These are phyloP conservation scores for Ditula angustiorana DNA, from an alignment of 2,888 invertebrate genomes.

Conservation along the genomic window DNA sequence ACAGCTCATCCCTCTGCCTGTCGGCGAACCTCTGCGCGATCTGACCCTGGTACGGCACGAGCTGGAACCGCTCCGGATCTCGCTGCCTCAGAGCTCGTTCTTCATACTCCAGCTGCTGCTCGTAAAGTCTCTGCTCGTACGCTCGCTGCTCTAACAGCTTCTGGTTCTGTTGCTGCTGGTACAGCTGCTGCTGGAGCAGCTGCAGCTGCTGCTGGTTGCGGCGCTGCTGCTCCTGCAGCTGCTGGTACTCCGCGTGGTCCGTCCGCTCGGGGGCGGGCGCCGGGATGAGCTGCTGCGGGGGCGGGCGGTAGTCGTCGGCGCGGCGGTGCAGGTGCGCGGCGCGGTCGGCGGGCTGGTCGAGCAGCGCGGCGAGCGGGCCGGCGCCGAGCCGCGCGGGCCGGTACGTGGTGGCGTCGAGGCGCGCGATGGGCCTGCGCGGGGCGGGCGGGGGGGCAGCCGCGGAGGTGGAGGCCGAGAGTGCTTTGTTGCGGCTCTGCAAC, in stretches of 20 bases:
- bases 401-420: conserved; percentile 72
- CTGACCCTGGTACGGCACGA: conserved; percentile 42
- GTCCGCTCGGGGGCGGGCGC: conserved; percentile 40
- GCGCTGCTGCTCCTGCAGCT: conserved; percentile 42
- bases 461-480: conserved; percentile 53
- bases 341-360: conserved; percentile 57
- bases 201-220: conserved; percentile 51
- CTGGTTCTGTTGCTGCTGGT: conserved; percentile 45
- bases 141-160: conserved; percentile 45
- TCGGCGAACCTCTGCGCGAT: conserved; percentile 49
- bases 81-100: conserved; percentile 3
- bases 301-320: conserved; percentile 62
- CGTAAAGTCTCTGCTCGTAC: conserved; percentile 53
- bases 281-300: conserved; percentile 55
- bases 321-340: conserved; percentile 66
- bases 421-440: conserved; percentile 54
- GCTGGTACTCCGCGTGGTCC: conserved; percentile 45
- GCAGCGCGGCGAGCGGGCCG: conserved; percentile 55
- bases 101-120: conserved; percentile 48
- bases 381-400: conserved; percentile 67
- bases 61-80: conserved; percentile 38
- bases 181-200: conserved; percentile 45
- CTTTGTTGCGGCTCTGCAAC: conserved; percentile 84
- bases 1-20: conserved; percentile 48
- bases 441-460: conserved; percentile 50